A percentile compares a stretch with the other conserved stretches of the same genome.
These are phyloP conservation scores for Lymantria dispar DNA, from an alignment of 2,888 invertebrate genomes.

Conservation along the genomic window DNA sequence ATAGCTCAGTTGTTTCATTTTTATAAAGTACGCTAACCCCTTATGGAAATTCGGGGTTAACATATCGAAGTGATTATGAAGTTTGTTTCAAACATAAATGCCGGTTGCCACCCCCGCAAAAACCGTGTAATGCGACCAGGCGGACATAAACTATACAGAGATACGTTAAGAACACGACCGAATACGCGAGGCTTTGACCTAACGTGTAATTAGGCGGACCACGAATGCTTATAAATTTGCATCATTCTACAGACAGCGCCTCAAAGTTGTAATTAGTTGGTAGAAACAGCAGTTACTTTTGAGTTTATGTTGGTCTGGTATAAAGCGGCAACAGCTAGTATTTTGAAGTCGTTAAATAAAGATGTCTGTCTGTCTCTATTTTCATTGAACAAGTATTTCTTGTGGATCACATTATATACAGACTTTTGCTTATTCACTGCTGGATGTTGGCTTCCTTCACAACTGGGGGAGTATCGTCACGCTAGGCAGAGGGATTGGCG, in stretches of 20 bases:
- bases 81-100: slow-evolving; percentile 12
- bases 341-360: no score
- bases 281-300: slow-evolving; percentile 47
- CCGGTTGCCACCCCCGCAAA: slow-evolving; percentile 46
- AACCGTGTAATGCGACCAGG: slow-evolving; percentile 52
- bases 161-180: slow-evolving; percentile 41
- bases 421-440: no score
- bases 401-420: no score
- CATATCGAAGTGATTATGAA: no score
- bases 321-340: slow-evolving; percentile 12
- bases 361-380: no score
- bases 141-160: slow-evolving; percentile 46
- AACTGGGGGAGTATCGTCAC: no score
- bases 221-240: slow-evolving; percentile 62
- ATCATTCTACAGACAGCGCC: slow-evolving; percentile 46
- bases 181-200: slow-evolving; percentile 43
- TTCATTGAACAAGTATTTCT: no score
- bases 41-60: no score
- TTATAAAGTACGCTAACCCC: no score
- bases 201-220: slow-evolving; percentile 56
- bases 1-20: no score
- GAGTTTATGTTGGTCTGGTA: slow-evolving; percentile 60
- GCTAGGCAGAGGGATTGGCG: no score
- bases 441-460: no score
- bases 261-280: slow-evolving; percentile 55